phyloP scores from a whole-genome alignment of 2,888 invertebrate genomes.

The Odontocerum albicorne region DNA sequence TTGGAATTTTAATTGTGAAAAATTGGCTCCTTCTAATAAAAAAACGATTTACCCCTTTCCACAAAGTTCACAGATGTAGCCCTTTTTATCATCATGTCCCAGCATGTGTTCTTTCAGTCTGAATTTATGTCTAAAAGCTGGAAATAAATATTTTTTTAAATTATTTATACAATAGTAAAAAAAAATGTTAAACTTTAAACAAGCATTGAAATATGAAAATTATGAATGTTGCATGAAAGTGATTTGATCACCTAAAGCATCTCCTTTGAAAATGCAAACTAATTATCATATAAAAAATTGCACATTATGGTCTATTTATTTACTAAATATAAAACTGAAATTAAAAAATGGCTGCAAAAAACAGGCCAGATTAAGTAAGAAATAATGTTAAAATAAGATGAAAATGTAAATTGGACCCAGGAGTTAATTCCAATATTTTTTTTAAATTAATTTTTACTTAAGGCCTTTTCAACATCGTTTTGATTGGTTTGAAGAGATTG shows the following conservation, averaged over 20 bases:
- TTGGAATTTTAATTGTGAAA: too few species aligned
- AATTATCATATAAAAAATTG: background rate
- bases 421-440: too few species aligned
- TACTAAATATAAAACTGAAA: too few species aligned
- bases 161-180: background rate
- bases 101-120: slow-evolving; percentile 25
- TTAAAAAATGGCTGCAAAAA: too few species aligned
- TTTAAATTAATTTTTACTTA: too few species aligned
- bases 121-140: slow-evolving; percentile 24
- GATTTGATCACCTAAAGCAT: background rate
- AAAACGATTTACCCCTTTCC: slow-evolving; percentile 25
- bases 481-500: too few species aligned
- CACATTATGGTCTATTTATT: background rate
- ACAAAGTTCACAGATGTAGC: slow-evolving; percentile 27
- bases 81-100: slow-evolving; percentile 29
- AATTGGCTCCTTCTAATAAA: too few species aligned
- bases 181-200: background rate
- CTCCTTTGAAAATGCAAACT: too few species aligned
- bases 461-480: too few species aligned
- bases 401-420: too few species aligned
- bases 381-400: too few species aligned
- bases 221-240: background rate
- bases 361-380: too few species aligned
- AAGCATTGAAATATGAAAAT: background rate
- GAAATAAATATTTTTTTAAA: slow-evolving; percentile 1